Conservation (phyloP, 2,113 vertebrate species). For the Phainopepla nitens region DNA sequence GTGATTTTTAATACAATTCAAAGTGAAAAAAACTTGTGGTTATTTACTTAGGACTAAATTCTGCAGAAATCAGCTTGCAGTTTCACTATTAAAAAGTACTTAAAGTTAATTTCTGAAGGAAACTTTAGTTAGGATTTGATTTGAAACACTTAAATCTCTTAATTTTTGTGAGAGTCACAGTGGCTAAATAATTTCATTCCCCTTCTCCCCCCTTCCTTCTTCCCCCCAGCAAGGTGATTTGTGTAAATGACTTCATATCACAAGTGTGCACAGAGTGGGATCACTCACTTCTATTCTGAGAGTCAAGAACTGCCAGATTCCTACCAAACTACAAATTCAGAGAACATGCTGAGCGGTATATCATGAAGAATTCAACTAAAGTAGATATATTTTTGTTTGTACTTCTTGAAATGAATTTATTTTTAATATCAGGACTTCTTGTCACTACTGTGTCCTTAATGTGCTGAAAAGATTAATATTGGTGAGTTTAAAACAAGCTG, state of each 20-base stretch:
- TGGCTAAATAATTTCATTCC: not conserved
- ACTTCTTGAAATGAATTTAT: not conserved
- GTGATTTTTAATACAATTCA: not conserved
- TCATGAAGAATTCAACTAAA: not conserved
- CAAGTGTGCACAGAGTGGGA: not conserved
- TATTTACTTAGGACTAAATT: not conserved
- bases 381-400: not conserved
- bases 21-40: not conserved
- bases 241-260: not conserved
- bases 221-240: not conserved
- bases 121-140: not conserved
- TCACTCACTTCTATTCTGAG: not conserved
- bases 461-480: not conserved
- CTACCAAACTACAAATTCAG: not conserved
- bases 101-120: not conserved
- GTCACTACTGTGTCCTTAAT: not conserved
- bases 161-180: not conserved
- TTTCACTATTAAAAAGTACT: not conserved
- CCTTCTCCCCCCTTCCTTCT: accelerated
- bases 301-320: not conserved
- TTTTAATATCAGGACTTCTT: not conserved
- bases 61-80: not conserved
- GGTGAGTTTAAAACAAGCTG: not conserved
- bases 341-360: not conserved
- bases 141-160: not conserved